Base-by-base conservation (phyloP, 2,113 vertebrate species). In the Elgaria multicarinata region DNA sequence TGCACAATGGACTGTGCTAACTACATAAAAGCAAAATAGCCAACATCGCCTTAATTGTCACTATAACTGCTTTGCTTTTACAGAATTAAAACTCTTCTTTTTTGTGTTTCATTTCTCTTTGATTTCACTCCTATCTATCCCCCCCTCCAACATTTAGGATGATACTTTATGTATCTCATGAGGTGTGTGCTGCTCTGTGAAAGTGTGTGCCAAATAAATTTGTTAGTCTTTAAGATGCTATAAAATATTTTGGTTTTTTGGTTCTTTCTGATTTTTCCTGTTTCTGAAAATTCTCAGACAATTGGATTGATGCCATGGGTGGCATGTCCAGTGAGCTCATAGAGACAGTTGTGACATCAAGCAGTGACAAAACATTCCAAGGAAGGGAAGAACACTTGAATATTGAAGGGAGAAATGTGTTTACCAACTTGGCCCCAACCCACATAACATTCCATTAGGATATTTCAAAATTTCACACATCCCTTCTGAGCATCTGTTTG, bases 271-370 rank as follows among this genome's bases (percentile, higher is more conserved):
- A n/a, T 55, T 6, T 6, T 80, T 88, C 24, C 14, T 46, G 55
- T 69, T 53, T 36, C 67, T 24, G 24, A 69, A 24, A 5, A 31
- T 86, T 50, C 55, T 26, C 81, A 58, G 44, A 12, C 18, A 36
- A 42, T 39, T 76, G 36, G 26, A 24, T 33, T 64, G 55, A 89
- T 66, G 69, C 33, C 62, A 36, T n/a, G 42, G 12, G 7, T 50
- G 20, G n/a, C 76, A 14, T 28, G 22, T 39, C 42, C 6, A 76
- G 78, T 83, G 89, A 90, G 69, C 36, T 90, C 78, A 90, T 44
- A 90, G 46, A 67, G 36, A n/a, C 42, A 53, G 14, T 22, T 87
- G 58, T 83, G 89, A 87, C 39, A 76, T 87, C 89, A 87, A 69
- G 9, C 1, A 67, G n/a, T 44, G 36, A 0, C 81, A 50, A 28